Percentiles rank a stretch among this genome's conserved stretches.
phyloP scores from a whole-genome alignment of 92 coral and sea anemone species.

The Epizoanthus fatuus region DNA sequence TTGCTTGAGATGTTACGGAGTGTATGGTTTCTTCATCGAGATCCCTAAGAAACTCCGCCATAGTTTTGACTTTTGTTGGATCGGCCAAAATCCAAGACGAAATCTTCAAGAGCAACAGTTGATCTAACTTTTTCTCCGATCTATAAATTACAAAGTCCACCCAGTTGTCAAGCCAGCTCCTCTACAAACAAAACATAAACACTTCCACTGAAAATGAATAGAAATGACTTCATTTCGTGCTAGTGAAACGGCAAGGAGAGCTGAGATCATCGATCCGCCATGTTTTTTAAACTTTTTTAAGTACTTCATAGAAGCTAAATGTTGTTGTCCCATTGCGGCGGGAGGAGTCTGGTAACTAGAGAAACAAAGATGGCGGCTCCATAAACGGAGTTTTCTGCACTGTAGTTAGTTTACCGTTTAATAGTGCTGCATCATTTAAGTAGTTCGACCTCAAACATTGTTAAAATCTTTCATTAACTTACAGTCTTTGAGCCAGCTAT shows the following conservation, averaged over 20 bases:
- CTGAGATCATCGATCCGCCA: constrained; percentile 42
- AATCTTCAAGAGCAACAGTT: not conserved
- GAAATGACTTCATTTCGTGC: not conserved
- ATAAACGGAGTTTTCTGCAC: too few species aligned
- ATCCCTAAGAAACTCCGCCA: not conserved
- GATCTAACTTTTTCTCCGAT: not conserved
- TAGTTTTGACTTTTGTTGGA: not conserved
- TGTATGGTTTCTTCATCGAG: constrained; percentile 23
- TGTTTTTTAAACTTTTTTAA: not conserved
- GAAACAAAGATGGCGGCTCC: too few species aligned
- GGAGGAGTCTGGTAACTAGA: too few species aligned
- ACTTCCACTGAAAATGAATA: not conserved
- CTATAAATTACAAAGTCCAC: not conserved
- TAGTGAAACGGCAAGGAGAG: not conserved
- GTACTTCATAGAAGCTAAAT: constrained; percentile 24
- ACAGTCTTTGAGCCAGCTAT: too few species aligned
- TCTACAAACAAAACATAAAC: not conserved
- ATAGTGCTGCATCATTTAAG: too few species aligned
- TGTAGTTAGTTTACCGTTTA: too few species aligned
- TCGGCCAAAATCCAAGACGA: not conserved
- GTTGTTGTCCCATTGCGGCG: not conserved
- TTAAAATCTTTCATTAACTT: too few species aligned
- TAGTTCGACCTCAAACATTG: too few species aligned
- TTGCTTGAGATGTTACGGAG: constrained; percentile 41
- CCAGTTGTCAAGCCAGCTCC: not conserved